Base-by-base conservation (phyloP, 2,113 vertebrate species). In the Halcyon malimbica region DNA sequence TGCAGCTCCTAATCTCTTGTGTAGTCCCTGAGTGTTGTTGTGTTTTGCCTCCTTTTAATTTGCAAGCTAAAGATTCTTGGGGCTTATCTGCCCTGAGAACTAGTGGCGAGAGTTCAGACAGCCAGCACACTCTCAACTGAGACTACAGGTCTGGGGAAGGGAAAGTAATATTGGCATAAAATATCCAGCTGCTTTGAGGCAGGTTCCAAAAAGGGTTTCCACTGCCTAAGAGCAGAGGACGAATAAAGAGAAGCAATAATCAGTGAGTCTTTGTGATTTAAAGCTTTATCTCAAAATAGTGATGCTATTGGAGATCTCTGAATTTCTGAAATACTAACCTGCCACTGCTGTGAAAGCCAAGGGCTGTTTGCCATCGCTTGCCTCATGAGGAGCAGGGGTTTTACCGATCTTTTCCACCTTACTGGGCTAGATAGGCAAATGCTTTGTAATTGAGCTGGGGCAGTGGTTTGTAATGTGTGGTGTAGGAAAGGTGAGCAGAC, bases 401-500 rank as follows among this genome's bases (percentile, higher is more conserved):
- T 60, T 59, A 23, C 60, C 82, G 48, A 69, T 71, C 41, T 91
- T 70, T 91, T 54, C 41, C 7, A 24, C 24, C 44, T 64, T 82
- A 29, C 44, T 56, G 54, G 41, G 20, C 87, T 62, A 65, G 35
- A 33, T 46, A 75, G 28, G 60, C 83, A 93, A 48, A 59, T 5
- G 3, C 65, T 85, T 94, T 82, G 53, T 82, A 75, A 89, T 46
- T 71, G 79, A 84, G 39, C 80, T 65, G 44, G 54, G 67, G 54
- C 70, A 88, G n/a, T 93, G 33, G 39, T 68, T 94, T 81, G 60
- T 86, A 71, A 78, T 11, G 25, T 11, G n/a, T 84, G n/a, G 42
- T 31, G 23, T 35, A 82, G 80, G 64, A 78, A 69, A 69, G 83
- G 79, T 71, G 83, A 71, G 86, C 73, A 91, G 95, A 95, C 83